Conservation (phyloP, 2,113 vertebrate species). For the Leucopsar rothschildi region DNA sequence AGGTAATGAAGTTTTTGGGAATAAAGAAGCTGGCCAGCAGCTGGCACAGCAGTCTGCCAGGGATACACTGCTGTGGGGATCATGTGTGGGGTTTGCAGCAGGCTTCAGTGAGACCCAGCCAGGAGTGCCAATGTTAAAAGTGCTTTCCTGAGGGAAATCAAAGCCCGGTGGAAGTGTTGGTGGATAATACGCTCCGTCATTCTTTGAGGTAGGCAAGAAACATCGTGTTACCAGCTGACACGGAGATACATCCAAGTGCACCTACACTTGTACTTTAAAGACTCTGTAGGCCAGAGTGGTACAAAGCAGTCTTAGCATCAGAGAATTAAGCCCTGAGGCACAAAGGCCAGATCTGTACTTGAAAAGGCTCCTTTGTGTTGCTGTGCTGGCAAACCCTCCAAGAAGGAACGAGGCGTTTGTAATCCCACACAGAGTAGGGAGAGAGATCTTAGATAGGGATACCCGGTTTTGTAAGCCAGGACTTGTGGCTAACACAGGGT, state of each 20-base stretch:
- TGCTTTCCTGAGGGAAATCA: conserved; percentile 9
- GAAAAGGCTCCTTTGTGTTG: conserved; percentile 40
- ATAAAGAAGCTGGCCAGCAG: not conserved
- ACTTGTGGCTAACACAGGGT: not conserved
- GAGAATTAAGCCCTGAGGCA: conserved; percentile 53
- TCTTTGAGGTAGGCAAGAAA: conserved; percentile 52
- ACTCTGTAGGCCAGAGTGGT: not conserved
- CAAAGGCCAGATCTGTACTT: conserved; percentile 50
- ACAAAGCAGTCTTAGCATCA: conserved; percentile 34
- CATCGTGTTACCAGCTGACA: conserved; percentile 36
- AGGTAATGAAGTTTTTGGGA: not conserved
- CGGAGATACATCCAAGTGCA: not conserved
- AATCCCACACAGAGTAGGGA: not conserved
- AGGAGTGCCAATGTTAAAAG: not conserved
- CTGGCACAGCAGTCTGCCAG: not conserved
- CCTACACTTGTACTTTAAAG: conserved; percentile 53
- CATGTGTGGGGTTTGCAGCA: not conserved
- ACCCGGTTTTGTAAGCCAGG: not conserved
- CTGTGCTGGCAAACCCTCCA: conserved; percentile 17
- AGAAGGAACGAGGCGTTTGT: not conserved
- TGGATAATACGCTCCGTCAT: not conserved
- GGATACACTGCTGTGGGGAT: not conserved
- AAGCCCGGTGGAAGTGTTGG: not conserved
- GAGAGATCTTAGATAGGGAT: not conserved
- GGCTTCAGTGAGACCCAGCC: not conserved